Conservation (phyloP, 2,113 vertebrate genomes). For the Poecilia latipinna region DNA sequence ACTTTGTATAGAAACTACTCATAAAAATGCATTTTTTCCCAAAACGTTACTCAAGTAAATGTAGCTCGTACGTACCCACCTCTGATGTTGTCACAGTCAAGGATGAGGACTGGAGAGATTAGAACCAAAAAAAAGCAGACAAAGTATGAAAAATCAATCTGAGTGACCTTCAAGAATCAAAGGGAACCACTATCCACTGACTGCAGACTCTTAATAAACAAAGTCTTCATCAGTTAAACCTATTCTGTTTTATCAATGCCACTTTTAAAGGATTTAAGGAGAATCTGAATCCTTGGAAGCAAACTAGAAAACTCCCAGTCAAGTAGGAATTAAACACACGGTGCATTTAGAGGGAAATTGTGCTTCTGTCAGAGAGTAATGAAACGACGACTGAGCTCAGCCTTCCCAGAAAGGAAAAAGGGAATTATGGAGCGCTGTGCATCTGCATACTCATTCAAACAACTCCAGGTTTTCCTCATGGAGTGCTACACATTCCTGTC, state of each 20-base stretch:
- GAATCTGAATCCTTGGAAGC: not conserved
- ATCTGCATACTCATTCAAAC: constrained; percentile 61
- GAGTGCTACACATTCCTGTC: constrained; percentile 58
- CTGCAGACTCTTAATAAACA: not conserved
- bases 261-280: not conserved
- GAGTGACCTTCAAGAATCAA: not conserved
- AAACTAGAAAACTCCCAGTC: not conserved
- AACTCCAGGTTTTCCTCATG: constrained; percentile 38
- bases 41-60: no score
- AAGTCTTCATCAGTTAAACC: not conserved
- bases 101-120: not conserved
- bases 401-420: constrained; percentile 32
- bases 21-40: no score
- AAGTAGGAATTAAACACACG: constrained; percentile 2
- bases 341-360: not conserved
- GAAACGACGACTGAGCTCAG: constrained; percentile 14
- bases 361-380: constrained; percentile 32
- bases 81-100: no score
- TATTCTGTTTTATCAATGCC: not conserved
- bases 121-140: not conserved
- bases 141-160: not conserved
- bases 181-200: not conserved
- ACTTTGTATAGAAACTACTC: no score
- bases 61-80: no score
- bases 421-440: constrained; percentile 36